Percentiles rank a stretch among this genome's conserved stretches.
phyloP scores from a whole-genome alignment of 2,888 invertebrate genomes.

The Polyommatus icarus region DNA sequence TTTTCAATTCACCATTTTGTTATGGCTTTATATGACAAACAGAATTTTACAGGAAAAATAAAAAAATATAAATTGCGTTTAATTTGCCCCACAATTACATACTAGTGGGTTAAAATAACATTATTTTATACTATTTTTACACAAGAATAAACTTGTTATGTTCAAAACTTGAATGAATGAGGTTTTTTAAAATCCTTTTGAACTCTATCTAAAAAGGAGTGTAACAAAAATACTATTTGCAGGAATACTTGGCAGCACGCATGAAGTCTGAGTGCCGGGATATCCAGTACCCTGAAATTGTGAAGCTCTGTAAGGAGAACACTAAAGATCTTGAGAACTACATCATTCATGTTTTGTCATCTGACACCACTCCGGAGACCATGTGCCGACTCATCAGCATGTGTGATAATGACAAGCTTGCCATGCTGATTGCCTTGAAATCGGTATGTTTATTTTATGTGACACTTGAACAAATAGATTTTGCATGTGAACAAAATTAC shows the following conservation, averaged over 20 bases:
- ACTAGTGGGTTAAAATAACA: no score
- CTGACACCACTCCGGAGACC: constrained; percentile 90
- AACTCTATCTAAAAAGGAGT: neutral
- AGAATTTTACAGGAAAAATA: neutral
- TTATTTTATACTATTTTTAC: no score
- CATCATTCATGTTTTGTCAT: constrained; percentile 89
- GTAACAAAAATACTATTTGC: constrained; percentile 34
- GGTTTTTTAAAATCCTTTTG: neutral
- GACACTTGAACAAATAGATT: neutral
- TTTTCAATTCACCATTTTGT: no score
- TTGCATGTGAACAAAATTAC: neutral
- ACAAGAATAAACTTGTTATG: no score
- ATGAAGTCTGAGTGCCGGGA: constrained; percentile 90
- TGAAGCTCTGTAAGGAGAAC: constrained; percentile 85
- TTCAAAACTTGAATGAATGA: no score
- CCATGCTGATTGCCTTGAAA: constrained; percentile 71
- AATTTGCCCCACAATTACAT: no score
- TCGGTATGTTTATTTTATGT: constrained; percentile 54
- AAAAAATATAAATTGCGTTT: no score
- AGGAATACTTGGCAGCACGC: constrained; percentile 89
- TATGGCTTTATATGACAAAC: neutral
- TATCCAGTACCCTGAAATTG: constrained; percentile 83
- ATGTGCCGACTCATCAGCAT: constrained; percentile 92
- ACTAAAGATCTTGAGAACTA: constrained; percentile 83
- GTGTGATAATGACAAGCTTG: constrained; percentile 88